These are phyloP conservation scores for Pelmatolapia mariae DNA, from an alignment of 2,113 vertebrate genomes.

Conservation along the genomic window DNA sequence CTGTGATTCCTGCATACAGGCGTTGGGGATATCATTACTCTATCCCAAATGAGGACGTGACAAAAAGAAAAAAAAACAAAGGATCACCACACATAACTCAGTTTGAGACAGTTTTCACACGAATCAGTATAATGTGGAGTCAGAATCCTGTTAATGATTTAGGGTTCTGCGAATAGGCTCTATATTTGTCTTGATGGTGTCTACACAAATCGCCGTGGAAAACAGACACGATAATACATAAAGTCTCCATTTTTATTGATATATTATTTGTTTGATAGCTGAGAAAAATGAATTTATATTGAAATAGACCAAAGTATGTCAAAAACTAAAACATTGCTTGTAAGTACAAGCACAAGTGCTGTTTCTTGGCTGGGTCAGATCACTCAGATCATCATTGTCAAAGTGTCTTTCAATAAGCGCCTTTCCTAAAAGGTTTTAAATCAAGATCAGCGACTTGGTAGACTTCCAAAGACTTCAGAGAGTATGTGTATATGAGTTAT, in stretches of 20 bases:
- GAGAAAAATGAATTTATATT: not conserved
- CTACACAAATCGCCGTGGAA: not conserved
- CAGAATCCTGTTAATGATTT: not conserved
- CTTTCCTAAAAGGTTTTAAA: not conserved
- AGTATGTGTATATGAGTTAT: not conserved
- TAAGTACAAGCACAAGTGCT: not conserved
- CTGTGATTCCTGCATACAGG: not conserved
- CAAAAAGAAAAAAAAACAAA: not conserved
- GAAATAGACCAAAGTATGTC: not conserved
- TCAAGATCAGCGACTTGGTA: not conserved
- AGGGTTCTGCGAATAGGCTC: not conserved
- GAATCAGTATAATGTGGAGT: not conserved
- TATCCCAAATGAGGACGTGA: not conserved
- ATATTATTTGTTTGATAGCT: not conserved
- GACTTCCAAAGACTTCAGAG: not conserved
- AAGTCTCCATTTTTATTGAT: not conserved
- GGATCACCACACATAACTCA: not conserved
- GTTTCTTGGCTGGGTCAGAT: not conserved
- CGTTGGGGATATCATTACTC: conserved; percentile 14
- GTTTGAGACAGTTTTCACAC: not conserved
- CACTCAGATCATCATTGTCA: not conserved
- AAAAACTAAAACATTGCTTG: not conserved
- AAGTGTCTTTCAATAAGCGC: not conserved
- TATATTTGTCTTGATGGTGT: not conserved
- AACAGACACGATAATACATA: not conserved